Percentiles rank a stretch among this genome's conserved stretches.
Conservation (phyloP, 2,113 vertebrate species). For the Ifrita kowaldi region DNA sequence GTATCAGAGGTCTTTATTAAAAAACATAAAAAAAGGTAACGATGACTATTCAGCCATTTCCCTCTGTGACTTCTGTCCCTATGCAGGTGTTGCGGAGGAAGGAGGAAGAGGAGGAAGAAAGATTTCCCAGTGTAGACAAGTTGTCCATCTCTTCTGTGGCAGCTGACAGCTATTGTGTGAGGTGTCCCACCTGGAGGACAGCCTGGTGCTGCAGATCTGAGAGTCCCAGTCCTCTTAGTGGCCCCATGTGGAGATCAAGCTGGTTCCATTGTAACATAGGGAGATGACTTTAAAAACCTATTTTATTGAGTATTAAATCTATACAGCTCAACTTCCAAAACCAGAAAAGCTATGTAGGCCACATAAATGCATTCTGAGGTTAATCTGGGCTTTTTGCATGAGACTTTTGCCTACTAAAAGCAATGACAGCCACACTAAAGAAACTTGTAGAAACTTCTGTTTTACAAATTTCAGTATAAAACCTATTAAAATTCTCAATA, state of each 20-base stretch:
- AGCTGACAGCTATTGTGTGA: background rate
- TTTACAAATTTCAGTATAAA: conserved; percentile 36
- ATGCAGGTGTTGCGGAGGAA: background rate
- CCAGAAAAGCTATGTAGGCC: background rate
- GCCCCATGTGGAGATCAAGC: background rate
- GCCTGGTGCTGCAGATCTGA: background rate
- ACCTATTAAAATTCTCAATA: conserved; percentile 44
- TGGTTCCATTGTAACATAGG: background rate
- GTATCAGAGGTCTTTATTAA: background rate
- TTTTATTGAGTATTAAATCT: background rate
- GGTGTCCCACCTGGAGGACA: background rate
- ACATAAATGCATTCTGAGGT: background rate
- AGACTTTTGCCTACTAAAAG: background rate
- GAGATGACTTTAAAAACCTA: background rate
- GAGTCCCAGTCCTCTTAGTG: background rate
- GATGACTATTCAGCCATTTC: background rate
- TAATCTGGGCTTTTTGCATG: background rate
- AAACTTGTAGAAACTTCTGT: conserved; percentile 16
- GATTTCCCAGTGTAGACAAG: background rate
- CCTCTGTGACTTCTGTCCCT: background rate
- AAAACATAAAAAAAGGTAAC: background rate
- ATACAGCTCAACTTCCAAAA: background rate
- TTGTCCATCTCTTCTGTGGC: background rate
- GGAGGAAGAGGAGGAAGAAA: background rate
- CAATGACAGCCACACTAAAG: background rate